Conservation (phyloP, 2,113 vertebrate species). For the Oenanthe melanoleuca region DNA sequence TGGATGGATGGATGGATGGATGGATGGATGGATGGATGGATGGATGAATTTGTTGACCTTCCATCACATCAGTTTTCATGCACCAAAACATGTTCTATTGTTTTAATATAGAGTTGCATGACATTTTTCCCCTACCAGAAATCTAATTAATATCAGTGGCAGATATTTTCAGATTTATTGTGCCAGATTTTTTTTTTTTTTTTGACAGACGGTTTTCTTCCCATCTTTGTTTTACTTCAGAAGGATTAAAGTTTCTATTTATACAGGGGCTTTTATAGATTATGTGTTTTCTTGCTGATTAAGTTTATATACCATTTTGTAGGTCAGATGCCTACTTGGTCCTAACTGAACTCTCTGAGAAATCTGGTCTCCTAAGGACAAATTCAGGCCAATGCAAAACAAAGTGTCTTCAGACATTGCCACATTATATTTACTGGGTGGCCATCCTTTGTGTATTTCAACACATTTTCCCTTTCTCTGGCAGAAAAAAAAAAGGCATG, state of each 20-base stretch:
- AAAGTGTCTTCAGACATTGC: neutral
- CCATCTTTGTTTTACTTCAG: neutral
- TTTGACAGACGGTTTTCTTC: neutral
- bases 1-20: neutral
- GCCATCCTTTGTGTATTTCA: neutral
- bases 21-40: neutral
- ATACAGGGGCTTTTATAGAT: neutral
- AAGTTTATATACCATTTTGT: neutral
- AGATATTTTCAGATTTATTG: neutral
- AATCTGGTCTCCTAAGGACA: neutral
- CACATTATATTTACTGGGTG: neutral
- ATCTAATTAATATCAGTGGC: neutral
- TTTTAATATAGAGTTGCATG: neutral
- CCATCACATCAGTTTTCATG: neutral
- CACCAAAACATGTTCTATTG: neutral
- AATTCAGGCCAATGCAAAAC: neutral
- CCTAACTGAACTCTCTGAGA: neutral
- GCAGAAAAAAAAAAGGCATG: neutral
- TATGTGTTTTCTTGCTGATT: neutral
- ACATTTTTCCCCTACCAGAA: neutral
- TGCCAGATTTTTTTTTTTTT: neutral
- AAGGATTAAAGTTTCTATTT: constrained; percentile 27
- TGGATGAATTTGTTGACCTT: neutral
- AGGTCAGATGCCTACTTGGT: neutral
- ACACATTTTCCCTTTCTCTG: neutral